Conservation (phyloP, 2,888 invertebrate genomes). For the Polydrusus tereticollis region DNA sequence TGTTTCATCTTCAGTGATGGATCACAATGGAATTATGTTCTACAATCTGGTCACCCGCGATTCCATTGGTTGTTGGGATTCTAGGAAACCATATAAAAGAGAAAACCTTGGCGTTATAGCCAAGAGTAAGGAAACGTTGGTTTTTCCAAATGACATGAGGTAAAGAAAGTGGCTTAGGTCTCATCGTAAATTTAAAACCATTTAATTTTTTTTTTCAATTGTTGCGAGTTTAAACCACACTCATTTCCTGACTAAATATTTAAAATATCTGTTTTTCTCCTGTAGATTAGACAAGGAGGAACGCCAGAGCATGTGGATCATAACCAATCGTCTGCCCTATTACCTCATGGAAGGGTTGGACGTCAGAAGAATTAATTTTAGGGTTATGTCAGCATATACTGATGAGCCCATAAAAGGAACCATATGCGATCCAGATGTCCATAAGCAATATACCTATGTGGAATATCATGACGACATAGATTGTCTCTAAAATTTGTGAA, state of each 20-base stretch:
- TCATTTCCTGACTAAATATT: not conserved
- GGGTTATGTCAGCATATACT: constrained; percentile 78
- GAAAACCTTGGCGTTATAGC: constrained; percentile 76
- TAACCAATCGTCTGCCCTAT: constrained; percentile 81
- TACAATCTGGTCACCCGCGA: constrained; percentile 84
- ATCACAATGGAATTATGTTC: constrained; percentile 80
- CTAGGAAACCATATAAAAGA: constrained; percentile 76
- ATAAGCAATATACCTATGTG: constrained; percentile 22
- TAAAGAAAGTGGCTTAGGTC: too few relatives aligned
- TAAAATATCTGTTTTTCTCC: not conserved
- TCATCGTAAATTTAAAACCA: too few relatives aligned
- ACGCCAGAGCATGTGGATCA: constrained; percentile 80
- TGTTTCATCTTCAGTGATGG: constrained; percentile 81
- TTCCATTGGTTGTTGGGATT: constrained; percentile 86
- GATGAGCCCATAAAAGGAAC: constrained; percentile 75
- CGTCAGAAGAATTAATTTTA: constrained; percentile 77
- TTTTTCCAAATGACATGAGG: constrained; percentile 83
- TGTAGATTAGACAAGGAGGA: constrained; percentile 75
- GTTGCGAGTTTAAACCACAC: not conserved
- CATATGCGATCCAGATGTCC: constrained; percentile 76
- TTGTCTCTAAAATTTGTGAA: too few relatives aligned
- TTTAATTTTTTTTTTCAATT: not conserved
- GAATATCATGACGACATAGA: constrained; percentile 11
- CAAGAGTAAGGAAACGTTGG: constrained; percentile 73
- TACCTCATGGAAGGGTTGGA: constrained; percentile 78